Evolutionary conservation across 2,888 invertebrate genomes (phyloP), one percentile per base, ranked within the genome.

Genomic region (Eupithecia subumbrata): DNA sequence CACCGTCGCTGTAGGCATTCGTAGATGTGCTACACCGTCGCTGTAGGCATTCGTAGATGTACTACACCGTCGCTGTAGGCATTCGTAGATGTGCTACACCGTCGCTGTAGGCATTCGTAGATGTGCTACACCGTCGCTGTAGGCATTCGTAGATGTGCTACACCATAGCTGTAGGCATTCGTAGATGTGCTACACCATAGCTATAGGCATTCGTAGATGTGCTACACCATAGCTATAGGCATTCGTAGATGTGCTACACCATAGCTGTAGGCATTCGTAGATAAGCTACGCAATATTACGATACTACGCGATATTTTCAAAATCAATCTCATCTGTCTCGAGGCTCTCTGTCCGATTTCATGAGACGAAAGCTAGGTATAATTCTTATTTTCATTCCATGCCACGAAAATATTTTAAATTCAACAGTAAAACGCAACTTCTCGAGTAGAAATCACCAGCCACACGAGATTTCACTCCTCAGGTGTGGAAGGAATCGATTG

Each of bases 401-500:
- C 12, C 25, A 60, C 25, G 5, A 5, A 25, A 0, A 25, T 60
- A 22, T 60, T 25, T 60, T 25, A 25, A 60, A 60, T 60, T 25
- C 22, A 60, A 60, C 60, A 25, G 22, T 56, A 11, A 11, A 56
- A 56, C 22, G 56, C 22, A 60, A 60, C 60, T 56, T 25, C 60
- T 60, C 60, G 14, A 14, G 60, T 60, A 25, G 60, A 60, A 60
- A 60, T 72, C 66, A 66, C n/a, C 48, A 22, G 25, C 16, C 43
- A 64, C 18, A 30, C n/a, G 71, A 48, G 72, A 72, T 72, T 66
- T 72, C 34, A 48, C 25, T 60, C 52, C 11, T 3, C 60, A 60
- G 60, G 60, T 25, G 60, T 60, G 25, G 25, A 60, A 56, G 56
- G 60, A 71, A 71, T 25, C 63, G 63, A 71, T 63, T 71, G 71